phyloP scores from a whole-genome alignment of 2,797 vertebrate species.

The Betta splendens region DNA sequence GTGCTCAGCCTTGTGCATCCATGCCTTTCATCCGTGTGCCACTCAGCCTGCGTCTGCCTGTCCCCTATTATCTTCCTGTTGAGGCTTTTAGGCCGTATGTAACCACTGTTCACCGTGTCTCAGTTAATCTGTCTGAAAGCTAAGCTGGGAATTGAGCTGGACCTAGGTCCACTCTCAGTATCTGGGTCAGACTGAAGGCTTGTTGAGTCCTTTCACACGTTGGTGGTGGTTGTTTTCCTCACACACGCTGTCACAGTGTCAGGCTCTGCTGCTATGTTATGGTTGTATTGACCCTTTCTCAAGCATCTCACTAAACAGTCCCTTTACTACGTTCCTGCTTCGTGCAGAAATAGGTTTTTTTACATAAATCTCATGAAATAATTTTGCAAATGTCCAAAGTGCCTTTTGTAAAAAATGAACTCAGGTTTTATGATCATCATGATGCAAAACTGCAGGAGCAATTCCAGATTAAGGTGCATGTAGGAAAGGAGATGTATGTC shows the following conservation, averaged over 20 bases:
- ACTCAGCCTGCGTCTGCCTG: conserved; percentile 7
- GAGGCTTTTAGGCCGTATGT: neutral
- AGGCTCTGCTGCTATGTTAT: neutral
- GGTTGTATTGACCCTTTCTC: neutral
- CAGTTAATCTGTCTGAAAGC: conserved; percentile 1
- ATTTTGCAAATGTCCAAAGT: conserved; percentile 38
- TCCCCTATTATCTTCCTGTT: conserved; percentile 15
- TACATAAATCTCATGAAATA: conserved; percentile 14
- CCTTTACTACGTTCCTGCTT: neutral
- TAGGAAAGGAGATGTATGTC: conserved; percentile 34
- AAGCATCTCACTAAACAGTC: neutral
- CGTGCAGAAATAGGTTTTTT: conserved; percentile 10
- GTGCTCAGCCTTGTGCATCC: conserved; percentile 10
- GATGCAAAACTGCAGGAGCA: conserved; percentile 40
- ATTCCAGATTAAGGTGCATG: conserved; percentile 52
- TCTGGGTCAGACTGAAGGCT: neutral
- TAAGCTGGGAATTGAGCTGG: neutral
- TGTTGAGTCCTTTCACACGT: conserved; percentile 16
- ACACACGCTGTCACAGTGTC: conserved; percentile 10
- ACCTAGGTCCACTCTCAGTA: conserved; percentile 10
- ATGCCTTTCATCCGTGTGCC: conserved; percentile 7
- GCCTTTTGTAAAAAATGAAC: conserved; percentile 30
- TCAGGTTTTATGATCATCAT: conserved; percentile 6
- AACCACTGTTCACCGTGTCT: conserved; percentile 7
- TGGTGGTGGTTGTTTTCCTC: conserved; percentile 18